Percentiles rank a stretch among this genome's conserved stretches.
phyloP scores from a whole-genome alignment of 2,888 invertebrate species.

The Thereva unica region DNA sequence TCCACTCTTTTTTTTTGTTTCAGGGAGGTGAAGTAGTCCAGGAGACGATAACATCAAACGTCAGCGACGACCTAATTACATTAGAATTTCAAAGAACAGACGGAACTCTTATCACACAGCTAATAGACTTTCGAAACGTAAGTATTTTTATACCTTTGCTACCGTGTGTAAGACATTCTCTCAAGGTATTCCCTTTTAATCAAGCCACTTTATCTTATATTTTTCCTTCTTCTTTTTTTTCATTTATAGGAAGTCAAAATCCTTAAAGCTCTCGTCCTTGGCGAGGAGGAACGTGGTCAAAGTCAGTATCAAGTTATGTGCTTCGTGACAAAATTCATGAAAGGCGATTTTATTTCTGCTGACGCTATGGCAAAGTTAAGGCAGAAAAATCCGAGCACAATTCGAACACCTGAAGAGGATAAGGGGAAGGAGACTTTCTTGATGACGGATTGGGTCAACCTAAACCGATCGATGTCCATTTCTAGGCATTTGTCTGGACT shows the following conservation, averaged over 20 bases:
- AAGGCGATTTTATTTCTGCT: conserved; percentile 92
- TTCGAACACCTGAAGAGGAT: conserved; percentile 89
- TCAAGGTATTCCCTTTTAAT: conserved; percentile 11
- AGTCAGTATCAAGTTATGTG: conserved; percentile 88
- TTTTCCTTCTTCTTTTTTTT: conserved; percentile 28
- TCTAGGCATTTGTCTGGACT: conserved; percentile 75
- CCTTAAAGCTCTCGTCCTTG: conserved; percentile 83
- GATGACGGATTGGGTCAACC: conserved; percentile 79
- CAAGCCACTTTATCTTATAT: conserved; percentile 2
- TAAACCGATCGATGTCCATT: conserved; percentile 69
- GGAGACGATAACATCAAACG: conserved; percentile 89
- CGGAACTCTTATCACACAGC: conserved; percentile 87
- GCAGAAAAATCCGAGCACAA: conserved; percentile 86
- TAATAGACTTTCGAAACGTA: conserved; percentile 94
- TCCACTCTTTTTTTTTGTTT: conserved; percentile 54
- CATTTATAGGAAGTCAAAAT: conserved; percentile 84
- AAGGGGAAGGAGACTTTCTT: conserved; percentile 81
- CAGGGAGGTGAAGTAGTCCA: conserved; percentile 93
- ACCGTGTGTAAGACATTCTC: conserved; percentile 1
- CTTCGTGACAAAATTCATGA: conserved; percentile 86
- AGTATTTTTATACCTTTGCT: conserved; percentile 55
- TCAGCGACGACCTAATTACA: conserved; percentile 85
- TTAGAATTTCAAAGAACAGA: conserved; percentile 89
- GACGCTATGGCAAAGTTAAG: conserved; percentile 95
- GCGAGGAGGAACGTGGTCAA: conserved; percentile 91